These are phyloP conservation scores for Zoanthus solanderi DNA, from an alignment of 92 coral and sea anemone genomes.

Conservation along the genomic window DNA sequence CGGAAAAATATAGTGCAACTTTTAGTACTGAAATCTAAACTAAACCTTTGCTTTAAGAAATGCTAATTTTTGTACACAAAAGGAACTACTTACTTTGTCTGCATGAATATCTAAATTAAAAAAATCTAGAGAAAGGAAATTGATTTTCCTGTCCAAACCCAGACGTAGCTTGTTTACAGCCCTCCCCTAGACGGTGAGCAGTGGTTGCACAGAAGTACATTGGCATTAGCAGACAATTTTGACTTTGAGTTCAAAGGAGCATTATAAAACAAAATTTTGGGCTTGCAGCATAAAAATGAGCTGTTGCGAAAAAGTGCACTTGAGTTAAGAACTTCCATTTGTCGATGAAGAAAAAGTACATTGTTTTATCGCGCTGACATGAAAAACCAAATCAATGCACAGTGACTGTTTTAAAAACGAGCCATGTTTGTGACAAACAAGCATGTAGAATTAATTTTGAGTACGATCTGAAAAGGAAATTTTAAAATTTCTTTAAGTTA, in stretches of 20 bases:
- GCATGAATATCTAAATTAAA: background rate
- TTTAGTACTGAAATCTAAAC: background rate
- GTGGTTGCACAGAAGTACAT: background rate
- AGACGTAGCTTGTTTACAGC: background rate
- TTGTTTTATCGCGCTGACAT: slow-evolving; percentile 2
- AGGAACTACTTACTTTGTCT: background rate
- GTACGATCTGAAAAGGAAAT: background rate
- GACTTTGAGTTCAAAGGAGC: background rate
- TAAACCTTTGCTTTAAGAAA: background rate
- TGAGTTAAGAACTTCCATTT: background rate
- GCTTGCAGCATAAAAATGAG: background rate
- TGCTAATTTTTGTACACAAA: background rate
- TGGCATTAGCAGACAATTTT: background rate
- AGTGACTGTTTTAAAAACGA: background rate
- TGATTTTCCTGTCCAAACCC: background rate
- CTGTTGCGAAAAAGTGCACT: background rate
- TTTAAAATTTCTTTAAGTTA: background rate
- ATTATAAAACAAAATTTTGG: background rate
- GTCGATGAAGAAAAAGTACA: background rate
- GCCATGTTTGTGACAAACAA: background rate
- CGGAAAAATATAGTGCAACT: background rate
- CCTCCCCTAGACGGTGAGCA: background rate
- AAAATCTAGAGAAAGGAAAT: background rate
- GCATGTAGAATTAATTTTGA: background rate
- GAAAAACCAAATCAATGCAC: background rate